These are phyloP conservation scores for Heliconius ismenius DNA, from an alignment of 2,888 invertebrate species.

Conservation along the genomic window DNA sequence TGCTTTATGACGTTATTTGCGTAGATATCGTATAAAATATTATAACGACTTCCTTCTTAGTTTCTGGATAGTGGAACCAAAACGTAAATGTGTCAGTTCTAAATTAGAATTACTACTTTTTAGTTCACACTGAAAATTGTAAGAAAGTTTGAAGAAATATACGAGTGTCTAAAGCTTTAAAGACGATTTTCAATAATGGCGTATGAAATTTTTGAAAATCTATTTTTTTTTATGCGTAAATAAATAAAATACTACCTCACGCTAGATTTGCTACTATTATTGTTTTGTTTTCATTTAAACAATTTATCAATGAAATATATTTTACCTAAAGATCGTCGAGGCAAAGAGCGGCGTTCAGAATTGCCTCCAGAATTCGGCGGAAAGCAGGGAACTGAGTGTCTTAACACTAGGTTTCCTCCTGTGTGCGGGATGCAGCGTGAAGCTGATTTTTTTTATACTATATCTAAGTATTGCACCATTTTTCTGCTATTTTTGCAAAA, in stretches of 20 bases:
- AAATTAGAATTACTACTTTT: slow-evolving; percentile 9
- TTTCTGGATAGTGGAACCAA: slow-evolving; percentile 3
- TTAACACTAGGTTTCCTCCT: too few relatives aligned
- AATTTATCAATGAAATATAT: neutral
- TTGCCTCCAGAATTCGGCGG: too few relatives aligned
- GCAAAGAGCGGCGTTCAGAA: too few relatives aligned
- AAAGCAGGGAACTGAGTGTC: too few relatives aligned
- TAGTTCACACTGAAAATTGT: neutral
- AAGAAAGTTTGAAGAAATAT: too few relatives aligned
- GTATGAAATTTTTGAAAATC: neutral
- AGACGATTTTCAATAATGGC: too few relatives aligned
- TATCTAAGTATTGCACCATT: neutral
- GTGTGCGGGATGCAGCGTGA: too few relatives aligned
- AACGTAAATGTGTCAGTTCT: neutral
- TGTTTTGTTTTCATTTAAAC: neutral
- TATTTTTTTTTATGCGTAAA: neutral
- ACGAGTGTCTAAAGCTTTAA: too few relatives aligned
- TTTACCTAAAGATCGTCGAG: neutral
- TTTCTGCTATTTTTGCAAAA: too few relatives aligned
- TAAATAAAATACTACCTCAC: neutral
- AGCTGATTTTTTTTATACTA: neutral
- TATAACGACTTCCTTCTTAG: slow-evolving; percentile 52
- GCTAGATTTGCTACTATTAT: neutral
- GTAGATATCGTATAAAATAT: slow-evolving; percentile 55
- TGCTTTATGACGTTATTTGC: slow-evolving; percentile 52